Evolutionary conservation across 1,140 invertebrate genomes (phyloP), one percentile per base, ranked within the genome.

Genomic region (Penaeus indicus): DNA sequence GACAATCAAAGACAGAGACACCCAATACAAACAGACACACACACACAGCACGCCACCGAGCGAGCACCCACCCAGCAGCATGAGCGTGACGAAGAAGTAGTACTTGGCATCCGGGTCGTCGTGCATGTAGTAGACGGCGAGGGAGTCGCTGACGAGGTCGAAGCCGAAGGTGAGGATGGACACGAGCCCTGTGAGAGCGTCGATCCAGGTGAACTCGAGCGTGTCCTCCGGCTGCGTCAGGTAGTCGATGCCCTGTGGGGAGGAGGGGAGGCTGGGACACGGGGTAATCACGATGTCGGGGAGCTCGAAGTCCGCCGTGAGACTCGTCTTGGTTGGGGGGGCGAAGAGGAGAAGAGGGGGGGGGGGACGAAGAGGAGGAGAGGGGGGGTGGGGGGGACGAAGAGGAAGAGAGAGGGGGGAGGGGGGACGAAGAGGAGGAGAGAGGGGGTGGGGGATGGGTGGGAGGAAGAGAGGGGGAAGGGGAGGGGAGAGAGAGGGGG

Each of bases 121-220:
- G 32, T 75, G 38, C 81, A 88, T 83, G 86, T 79, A 88, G 81
- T 25, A 88, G 32, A 72, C 63, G 1, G 84, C 80, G 4, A 88
- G 72, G 22, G 42, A 61, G 62, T 88, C 86, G 11, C 80, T 84
- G n/a, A 84, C 80, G 47, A 84, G 69, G 69, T 88, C 81, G 69
- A 88, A 88, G 69, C 84, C 83, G 81, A 88, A 88, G 54, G 86
- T 64, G 25, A 62, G 69, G 67, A 88, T 88, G n/a, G 86, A 88
- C 10, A 88, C 60, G 54, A 88, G 19, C 8, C 80, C 67, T 3
- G 86, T 88, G 32, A 88, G 22, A 2, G 86, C 81, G 38, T 88
- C 86, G 2, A 83, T 21, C 86, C 86, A 88, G 0, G 19, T 27
- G 69, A 88, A 88, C 72, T 83, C 80, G 22, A 88, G 22, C 5